Evolutionary conservation across 2,888 invertebrate genomes (phyloP), one percentile per base, ranked within the genome.

Genomic region (Phanerotoma sp.): DNA sequence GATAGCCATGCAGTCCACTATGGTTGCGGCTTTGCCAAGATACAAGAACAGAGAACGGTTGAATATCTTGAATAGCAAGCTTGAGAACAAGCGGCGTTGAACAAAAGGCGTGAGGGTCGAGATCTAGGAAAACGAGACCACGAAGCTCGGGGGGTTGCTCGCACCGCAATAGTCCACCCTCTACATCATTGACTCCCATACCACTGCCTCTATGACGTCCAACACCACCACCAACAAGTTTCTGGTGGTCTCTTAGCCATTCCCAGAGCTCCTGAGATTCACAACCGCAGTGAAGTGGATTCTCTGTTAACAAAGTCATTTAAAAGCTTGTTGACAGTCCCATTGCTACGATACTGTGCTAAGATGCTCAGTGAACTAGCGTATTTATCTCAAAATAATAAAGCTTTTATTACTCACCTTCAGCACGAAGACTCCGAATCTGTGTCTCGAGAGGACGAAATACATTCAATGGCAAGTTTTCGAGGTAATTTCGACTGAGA

Each of bases 21-120:
- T 91, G 91, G 79, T 93, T 93, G 65, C 92, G 84, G 70, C 91
- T 90, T 77, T 93, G 91, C 94, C 94, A 94, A 63, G 92, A 90
- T 38, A 93, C 91, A 65, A 91, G 83, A 61, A 93, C 88, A 37
- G 91, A 91, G 79, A 89, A 91, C 38, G 92, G 90, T 75, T 91
- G 91, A 63, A 93, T 90, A 77, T 93, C 92, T 80, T 92, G 91
- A 70, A 93, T 91, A 65, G 91, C 92, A 60, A 94, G 83, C 77
- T 91, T 88, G 62, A 90, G 83, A 66, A 93, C 88, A 71, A 92
- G 82, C 50, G 93, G 93, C 55, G 88, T 84, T 70, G 91, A 88
- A 78, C 93, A 94, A 75, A 94, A 88, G 76, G 89, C 87, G 70
- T 88, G 88, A 33, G 91, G 87, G 65, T 87, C 84, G 71, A 93